Base-by-base conservation (phyloP, 2,888 invertebrate species). In the Dasypolia templi region DNA sequence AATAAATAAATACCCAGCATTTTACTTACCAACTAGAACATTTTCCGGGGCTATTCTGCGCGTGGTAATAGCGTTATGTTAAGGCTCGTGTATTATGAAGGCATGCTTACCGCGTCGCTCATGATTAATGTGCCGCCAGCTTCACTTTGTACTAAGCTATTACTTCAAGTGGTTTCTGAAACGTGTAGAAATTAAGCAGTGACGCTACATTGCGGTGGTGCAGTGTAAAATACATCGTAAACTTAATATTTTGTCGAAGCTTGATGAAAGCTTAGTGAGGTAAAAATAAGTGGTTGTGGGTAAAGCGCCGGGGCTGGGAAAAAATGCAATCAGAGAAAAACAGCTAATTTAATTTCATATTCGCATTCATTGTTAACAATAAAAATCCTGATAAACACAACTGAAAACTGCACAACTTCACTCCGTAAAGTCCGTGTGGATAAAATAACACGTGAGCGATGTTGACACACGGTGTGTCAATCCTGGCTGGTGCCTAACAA, bases 141-240 rank as follows among this genome's bases (percentile, higher is more conserved):
- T 84, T 75, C 77, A 84, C 73, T 84, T 65, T 82, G 77, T 77
- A 82, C 62, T 65, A 49, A 68, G 83, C 70, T 72, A 75, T 84
- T 84, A 77, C 72, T 59, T 74, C 79, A 68, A 75, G 72, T 61
- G 53, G 59, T 84, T 82, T 61, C 56, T 46, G 64, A 64, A 68
- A 63, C 29, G 46, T 35, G 35, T 42, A 26, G 14, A 63, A 73
- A 75, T 75, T 74, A 61, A 72, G 59, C 46, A 61, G n/a, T 64
- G 9, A 55, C 29, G 29, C 19, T 63, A 29, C 26, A 35, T 22
- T 44, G 17, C 42, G 29, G 19, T 61, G 9, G 2, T 9, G 17
- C 29, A 63, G 2, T 32, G 29, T 77, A 1, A 70, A 58, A 58
- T 71, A 6, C 32, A 61, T 39, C 3, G n/a, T 7, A 49, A 14